Evolutionary conservation across 2,113 vertebrate genomes (phyloP), one percentile per base, ranked within the genome.

Genomic region (Clarias magur): DNA sequence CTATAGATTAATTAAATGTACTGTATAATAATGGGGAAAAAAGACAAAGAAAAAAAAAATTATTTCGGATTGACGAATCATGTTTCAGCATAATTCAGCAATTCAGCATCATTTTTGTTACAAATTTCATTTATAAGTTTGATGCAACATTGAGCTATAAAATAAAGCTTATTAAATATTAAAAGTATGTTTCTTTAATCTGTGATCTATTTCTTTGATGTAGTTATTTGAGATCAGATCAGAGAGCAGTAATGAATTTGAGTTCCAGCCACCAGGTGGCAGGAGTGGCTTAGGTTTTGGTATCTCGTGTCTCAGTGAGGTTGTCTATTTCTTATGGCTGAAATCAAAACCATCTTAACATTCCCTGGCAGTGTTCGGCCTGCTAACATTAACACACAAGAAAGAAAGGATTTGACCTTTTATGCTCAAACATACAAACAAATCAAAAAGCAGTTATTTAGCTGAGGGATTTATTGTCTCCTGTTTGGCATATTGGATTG

Each of bases 181-280:
- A 42, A 65, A 30, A 42, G 16, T 72, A 72, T 76, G 12, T 53
- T 63, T 17, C 76, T 63, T 76, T 48, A 48, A 48, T 9, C 19
- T 68, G 19, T 30, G 4, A 48, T 76, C 3, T 9, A 4, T 82
- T 67, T 53, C 48, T 19, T 53, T 80, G 8, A 80, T 10, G 7
- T 30, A 30, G 72, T 6, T 75, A 16, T 79, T 30, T 56, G 25
- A 10, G 53, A 79, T 57, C 67, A 17, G 30, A 27, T 65, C n/a
- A 15, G 19, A 34, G 73, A 65, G n/a, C 5, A 79, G 19, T 67
- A 48, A 67, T 56, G 27, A 13, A 23, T 62, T 78, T 53, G 16
- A 13, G 53, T 27, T 25, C n/a, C 42, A 84, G 87, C 93, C 93
- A 94, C 93, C 91, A 94, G 94, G 88, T 91, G 94, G 93, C 92